Conservation (phyloP, 1,140 invertebrate species). For the Agrilus planipennis region DNA sequence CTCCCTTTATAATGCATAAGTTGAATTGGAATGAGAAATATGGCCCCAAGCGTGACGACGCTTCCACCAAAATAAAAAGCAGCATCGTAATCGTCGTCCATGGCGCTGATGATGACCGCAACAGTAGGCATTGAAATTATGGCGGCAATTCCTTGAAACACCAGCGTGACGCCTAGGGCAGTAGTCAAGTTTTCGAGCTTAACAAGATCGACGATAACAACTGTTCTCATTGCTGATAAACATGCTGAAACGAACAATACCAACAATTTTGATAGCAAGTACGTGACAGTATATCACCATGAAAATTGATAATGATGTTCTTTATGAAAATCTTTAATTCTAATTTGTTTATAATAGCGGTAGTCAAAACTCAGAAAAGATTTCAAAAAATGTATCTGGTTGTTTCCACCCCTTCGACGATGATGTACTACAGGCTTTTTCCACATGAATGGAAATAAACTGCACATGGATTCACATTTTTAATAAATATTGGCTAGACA, state of each 20-base stretch:
- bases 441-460: too few species aligned
- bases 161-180: slow-evolving; percentile 86
- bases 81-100: slow-evolving; percentile 65
- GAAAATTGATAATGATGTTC: background rate
- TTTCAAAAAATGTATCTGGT: too few species aligned
- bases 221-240: slow-evolving; percentile 92
- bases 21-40: slow-evolving; percentile 22
- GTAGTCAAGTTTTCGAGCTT: slow-evolving; percentile 95
- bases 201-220: slow-evolving; percentile 89
- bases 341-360: too few species aligned
- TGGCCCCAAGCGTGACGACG: slow-evolving; percentile 19
- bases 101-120: slow-evolving; percentile 80
- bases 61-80: slow-evolving; percentile 84
- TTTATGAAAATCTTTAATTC: too few species aligned
- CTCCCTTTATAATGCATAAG: too few species aligned
- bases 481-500: too few species aligned
- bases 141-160: slow-evolving; percentile 84
- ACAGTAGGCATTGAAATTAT: slow-evolving; percentile 69
- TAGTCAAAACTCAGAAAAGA: too few species aligned
- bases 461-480: too few species aligned
- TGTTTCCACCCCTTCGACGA: too few species aligned
- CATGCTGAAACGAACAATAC: slow-evolving; percentile 57
- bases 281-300: background rate
- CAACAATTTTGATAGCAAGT: slow-evolving; percentile 7
- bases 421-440: too few species aligned